Base-by-base conservation (phyloP, 2,888 invertebrate genomes). In the Mesodorylaimus sp. region DNA sequence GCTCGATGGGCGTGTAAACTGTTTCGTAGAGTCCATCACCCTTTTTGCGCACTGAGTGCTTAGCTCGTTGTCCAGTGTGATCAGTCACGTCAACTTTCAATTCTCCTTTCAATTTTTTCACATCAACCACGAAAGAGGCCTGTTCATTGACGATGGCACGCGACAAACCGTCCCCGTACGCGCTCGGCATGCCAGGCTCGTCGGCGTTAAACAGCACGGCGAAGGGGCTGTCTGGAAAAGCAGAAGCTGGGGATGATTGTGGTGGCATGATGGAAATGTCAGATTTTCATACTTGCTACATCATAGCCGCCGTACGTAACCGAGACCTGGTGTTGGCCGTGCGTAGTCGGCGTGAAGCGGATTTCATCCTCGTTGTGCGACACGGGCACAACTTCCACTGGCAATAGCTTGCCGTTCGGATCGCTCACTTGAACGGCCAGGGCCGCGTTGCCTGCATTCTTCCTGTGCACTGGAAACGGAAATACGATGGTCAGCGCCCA, bases 1-100 rank as follows among this genome's bases (percentile, higher is more conserved):
- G 79, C 69, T 87, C 86, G 29, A 84, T 81, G 49, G 91, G 91
- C 56, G 87, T 80, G 68, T 91, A 95, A 61, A 86, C 85, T 52
- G 93, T 93, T 55, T 87, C 83, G 70, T 93, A 93, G 64, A 55
- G 52, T 19, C 57, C 60, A 38, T 61, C 59, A 16, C 52, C 48
- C 46, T 57, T 53, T 54, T 59, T 61, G 29, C 56, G 36, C 19
- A 36, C 58, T 27, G 58, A 54, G 51, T 63, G 61, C n/a, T 57
- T 55, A 7, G 61, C 10, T 3, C 25, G 13, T 26, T 26, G 10
- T 32, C 32, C 32, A 32, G 32, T 32, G 16, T 32, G 16, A 32
- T 32, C 16, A 32, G 16, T 32, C 10, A 60, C 60, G 10, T 57
- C 56, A 36, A 62, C 55, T 47, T 64, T 64, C 10, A 65, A 47